A percentile compares a stretch with the other conserved stretches of the same genome.
These are phyloP conservation scores for Ennomos erosarius DNA, from an alignment of 2,888 invertebrate genomes.

Conservation along the genomic window DNA sequence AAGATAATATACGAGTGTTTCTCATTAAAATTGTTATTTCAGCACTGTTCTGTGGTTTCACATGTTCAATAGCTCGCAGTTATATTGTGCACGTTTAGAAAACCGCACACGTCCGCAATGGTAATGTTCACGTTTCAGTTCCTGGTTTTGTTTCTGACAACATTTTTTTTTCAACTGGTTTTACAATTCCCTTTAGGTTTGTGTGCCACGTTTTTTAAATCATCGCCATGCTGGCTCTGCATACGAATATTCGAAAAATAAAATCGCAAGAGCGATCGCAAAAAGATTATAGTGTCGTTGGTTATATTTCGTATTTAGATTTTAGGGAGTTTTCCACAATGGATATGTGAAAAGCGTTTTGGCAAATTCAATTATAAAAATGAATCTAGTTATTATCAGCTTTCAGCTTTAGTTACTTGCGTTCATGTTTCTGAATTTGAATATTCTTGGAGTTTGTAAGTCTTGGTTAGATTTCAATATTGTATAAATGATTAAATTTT, in stretches of 20 bases:
- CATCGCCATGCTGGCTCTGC: slow-evolving; percentile 53
- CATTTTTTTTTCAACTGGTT: slow-evolving; percentile 36
- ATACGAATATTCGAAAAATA: slow-evolving; percentile 58
- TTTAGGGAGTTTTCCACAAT: no score
- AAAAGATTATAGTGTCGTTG: slow-evolving; percentile 25
- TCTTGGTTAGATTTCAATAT: no score
- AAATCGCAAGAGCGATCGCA: slow-evolving; percentile 36
- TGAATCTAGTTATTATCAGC: background rate
- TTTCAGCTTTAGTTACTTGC: background rate
- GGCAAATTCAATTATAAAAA: no score
- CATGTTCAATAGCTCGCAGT: slow-evolving; percentile 7
- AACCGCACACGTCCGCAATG: slow-evolving; percentile 27
- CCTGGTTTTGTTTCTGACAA: slow-evolving; percentile 35
- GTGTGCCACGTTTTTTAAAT: slow-evolving; percentile 68
- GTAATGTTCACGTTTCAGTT: slow-evolving; percentile 30
- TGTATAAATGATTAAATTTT: no score
- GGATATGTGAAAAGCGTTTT: no score
- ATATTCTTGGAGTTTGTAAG: no score
- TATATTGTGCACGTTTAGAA: slow-evolving; percentile 26
- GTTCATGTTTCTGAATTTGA: no score
- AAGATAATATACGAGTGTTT: no score
- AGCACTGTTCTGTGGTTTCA: slow-evolving; percentile 7
- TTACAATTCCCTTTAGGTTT: slow-evolving; percentile 50
- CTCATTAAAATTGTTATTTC: no score
- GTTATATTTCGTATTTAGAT: background rate